Conservation (phyloP, 2,113 vertebrate genomes). For the Silurus glanis region DNA sequence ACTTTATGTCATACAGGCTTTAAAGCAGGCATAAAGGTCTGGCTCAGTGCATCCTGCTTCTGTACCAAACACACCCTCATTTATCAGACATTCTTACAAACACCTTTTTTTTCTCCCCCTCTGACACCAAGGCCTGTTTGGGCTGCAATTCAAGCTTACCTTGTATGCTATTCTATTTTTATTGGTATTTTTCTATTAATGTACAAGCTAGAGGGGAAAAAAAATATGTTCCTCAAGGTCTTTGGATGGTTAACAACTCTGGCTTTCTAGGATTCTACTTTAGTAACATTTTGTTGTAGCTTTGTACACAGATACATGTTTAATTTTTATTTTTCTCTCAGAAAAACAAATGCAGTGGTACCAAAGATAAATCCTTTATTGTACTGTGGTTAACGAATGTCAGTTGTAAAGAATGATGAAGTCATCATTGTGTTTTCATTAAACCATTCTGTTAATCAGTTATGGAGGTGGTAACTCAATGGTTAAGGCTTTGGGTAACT, state of each 20-base stretch:
- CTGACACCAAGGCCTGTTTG: neutral
- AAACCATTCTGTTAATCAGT: neutral
- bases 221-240: neutral
- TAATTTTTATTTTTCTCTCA: neutral
- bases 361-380: neutral
- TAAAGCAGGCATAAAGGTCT: slow-evolving; percentile 9
- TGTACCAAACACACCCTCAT: neutral
- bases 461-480: neutral
- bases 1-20: neutral
- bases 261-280: neutral
- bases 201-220: neutral
- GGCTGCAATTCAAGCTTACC: no score
- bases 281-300: neutral
- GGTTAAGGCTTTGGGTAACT: no score
- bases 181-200: neutral
- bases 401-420: neutral
- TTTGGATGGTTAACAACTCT: neutral
- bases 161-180: neutral
- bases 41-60: neutral
- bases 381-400: neutral
- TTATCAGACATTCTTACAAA: slow-evolving; percentile 1
- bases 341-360: neutral
- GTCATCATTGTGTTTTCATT: neutral
- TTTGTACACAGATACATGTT: neutral
- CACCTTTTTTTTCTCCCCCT: neutral